These are phyloP conservation scores for Alviniconcha marisindica DNA, from an alignment of 1,140 invertebrate genomes.

Conservation along the genomic window DNA sequence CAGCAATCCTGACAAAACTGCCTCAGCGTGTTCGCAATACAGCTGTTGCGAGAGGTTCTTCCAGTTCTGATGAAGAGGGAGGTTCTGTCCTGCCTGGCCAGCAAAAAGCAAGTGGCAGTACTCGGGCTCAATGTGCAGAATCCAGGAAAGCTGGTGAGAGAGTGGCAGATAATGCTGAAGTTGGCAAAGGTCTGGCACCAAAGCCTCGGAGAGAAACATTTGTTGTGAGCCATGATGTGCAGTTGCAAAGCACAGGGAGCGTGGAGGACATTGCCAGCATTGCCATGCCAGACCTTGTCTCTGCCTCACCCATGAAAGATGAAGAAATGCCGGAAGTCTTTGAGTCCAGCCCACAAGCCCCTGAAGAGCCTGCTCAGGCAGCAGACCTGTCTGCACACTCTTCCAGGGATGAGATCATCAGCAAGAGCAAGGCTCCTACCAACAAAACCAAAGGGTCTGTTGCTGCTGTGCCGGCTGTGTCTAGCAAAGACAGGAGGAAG, in stretches of 20 bases:
- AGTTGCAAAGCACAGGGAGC: background rate
- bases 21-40: constrained; percentile 30
- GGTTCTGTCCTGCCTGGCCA: background rate
- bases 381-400: background rate
- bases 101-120: background rate
- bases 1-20: constrained; percentile 14
- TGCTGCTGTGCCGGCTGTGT: background rate
- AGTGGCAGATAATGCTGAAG: background rate
- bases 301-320: constrained; percentile 17
- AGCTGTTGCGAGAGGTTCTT: background rate
- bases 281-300: constrained; percentile 32
- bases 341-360: background rate
- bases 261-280: constrained; percentile 19
- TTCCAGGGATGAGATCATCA: background rate
- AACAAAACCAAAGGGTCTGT: too few species aligned
- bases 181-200: background rate
- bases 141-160: background rate
- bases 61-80: background rate
- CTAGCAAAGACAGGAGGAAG: constrained; percentile 1
- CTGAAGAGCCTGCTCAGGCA: background rate
- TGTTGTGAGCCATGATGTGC: constrained; percentile 23
- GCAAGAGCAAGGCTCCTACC: background rate
- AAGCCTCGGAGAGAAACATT: constrained; percentile 43
- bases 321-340: background rate
- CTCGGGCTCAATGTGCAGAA: background rate